Evolutionary conservation across 2,888 invertebrate genomes (phyloP), one percentile per base, ranked within the genome.

Genomic region (Tipula lateralis): DNA sequence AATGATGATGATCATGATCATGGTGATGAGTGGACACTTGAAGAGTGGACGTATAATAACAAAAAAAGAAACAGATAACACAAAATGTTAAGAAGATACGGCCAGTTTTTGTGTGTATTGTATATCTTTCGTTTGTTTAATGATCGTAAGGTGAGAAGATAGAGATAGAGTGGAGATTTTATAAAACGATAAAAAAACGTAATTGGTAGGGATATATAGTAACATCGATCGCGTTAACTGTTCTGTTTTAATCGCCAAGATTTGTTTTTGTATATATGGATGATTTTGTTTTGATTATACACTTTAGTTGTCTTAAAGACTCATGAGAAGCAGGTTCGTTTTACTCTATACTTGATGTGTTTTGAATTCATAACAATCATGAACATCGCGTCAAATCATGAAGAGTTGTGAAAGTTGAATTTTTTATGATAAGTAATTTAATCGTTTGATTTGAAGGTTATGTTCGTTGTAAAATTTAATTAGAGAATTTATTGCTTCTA

Each of bases 121-220:
- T 66, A 24, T 66, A 24, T 66, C 24, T 66, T 24, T 44, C n/a
- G 5, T 44, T 44, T 16, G n/a, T n/a, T n/a, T 44, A 24, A 19
- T 50, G 19, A 50, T 19, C 19, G 19, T 50, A 7, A 50, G 50
- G 50, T 66, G 24, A 66, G 24, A 24, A 24, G 19, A 66, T 66
- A 66, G 66, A 66, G 66, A 66, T 66, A 24, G 66, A 66, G 44
- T n/a, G 6, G 3, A 66, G 66, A 66, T 66, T 66, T 66, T 66
- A 66, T 24, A 66, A 24, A 66, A 66, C 2, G 66, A 66, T 66
- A 66, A 66, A 66, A 39, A 24, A 24, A 66, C 24, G 24, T 66
- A 66, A 66, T 66, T 66, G 66, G 66, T 24, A 66, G 66, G 66
- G 66, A 66, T 66, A 66, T 24, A n/a, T n/a, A n/a, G n/a, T n/a